Percentiles rank a stretch among this genome's conserved stretches.
Conservation (phyloP, 1,140 invertebrate genomes). For the Venturia canescens region DNA sequence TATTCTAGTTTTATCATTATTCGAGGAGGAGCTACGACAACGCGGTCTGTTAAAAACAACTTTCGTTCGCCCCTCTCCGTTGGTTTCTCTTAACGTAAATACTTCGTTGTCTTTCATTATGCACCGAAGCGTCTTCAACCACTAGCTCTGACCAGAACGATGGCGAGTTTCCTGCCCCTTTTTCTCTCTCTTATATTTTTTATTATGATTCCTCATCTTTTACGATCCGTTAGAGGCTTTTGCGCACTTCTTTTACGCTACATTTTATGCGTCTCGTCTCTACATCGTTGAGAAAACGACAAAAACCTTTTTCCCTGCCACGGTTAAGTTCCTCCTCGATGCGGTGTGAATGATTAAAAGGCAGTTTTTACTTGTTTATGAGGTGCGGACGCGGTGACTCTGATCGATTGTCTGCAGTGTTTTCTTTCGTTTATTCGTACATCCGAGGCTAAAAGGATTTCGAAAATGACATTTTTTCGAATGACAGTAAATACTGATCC, state of each 20-base stretch:
- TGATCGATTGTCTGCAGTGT: too few species aligned
- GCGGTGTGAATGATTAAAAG: not conserved
- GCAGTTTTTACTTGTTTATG: too few species aligned
- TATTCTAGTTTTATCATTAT: not conserved
- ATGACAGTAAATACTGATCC: too few species aligned
- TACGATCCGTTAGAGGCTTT: conserved; percentile 23
- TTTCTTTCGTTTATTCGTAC: too few species aligned
- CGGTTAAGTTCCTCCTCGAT: not conserved
- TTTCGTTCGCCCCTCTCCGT: not conserved
- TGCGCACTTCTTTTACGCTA: conserved; percentile 11
- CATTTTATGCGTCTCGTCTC: not conserved
- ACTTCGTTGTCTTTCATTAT: conserved; percentile 28
- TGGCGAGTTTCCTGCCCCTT: not conserved
- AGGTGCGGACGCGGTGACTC: too few species aligned
- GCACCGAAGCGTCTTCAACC: not conserved
- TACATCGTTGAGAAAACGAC: not conserved
- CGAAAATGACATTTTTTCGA: too few species aligned
- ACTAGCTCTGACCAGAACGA: not conserved
- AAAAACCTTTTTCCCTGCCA: conserved; percentile 10
- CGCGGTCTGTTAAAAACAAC: conserved; percentile 15
- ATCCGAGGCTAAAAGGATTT: too few species aligned
- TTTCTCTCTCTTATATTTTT: too few species aligned
- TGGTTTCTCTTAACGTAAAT: not conserved
- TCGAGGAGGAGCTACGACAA: not conserved
- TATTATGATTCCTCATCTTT: conserved; percentile 12